Conservation (phyloP, 2,797 vertebrate genomes). For the Melanotaenia maccullochi region DNA sequence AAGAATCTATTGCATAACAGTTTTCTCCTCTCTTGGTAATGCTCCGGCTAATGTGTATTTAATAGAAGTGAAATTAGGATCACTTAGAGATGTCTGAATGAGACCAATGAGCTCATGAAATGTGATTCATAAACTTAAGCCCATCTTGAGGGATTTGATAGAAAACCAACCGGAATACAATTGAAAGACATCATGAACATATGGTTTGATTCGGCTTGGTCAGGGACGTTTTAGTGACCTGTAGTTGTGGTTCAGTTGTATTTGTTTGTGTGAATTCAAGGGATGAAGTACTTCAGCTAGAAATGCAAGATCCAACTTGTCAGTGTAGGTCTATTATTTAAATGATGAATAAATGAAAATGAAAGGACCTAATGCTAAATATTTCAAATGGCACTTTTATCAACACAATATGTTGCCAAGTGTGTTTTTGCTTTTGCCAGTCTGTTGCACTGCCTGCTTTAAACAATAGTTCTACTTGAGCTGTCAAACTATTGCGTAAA, state of each 20-base stretch:
- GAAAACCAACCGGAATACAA: conserved; percentile 31
- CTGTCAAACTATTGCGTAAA: too few species aligned
- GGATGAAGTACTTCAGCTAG: too few species aligned
- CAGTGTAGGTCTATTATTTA: not conserved
- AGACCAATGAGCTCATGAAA: conserved; percentile 55
- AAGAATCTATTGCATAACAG: conserved; percentile 46
- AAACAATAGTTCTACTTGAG: too few species aligned
- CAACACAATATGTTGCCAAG: not conserved
- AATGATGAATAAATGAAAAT: not conserved
- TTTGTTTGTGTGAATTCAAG: too few species aligned
- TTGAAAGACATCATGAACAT: conserved; percentile 11
- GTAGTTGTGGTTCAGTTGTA: too few species aligned
- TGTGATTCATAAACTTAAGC: conserved; percentile 55
- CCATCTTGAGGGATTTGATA: conserved; percentile 43
- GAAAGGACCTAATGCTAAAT: not conserved
- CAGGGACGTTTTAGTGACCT: not conserved
- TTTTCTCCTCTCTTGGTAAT: conserved; percentile 27
- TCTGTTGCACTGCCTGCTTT: too few species aligned
- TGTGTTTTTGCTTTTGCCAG: not conserved
- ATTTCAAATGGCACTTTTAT: not conserved
- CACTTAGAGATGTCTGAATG: conserved; percentile 68
- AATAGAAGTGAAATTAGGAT: conserved; percentile 68
- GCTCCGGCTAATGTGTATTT: conserved; percentile 62
- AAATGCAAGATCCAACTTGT: too few species aligned
- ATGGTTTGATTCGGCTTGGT: not conserved